Evolutionary conservation across 1,140 invertebrate species (phyloP), one percentile per base, ranked within the genome.

Genomic region (Pomacea maculata): DNA sequence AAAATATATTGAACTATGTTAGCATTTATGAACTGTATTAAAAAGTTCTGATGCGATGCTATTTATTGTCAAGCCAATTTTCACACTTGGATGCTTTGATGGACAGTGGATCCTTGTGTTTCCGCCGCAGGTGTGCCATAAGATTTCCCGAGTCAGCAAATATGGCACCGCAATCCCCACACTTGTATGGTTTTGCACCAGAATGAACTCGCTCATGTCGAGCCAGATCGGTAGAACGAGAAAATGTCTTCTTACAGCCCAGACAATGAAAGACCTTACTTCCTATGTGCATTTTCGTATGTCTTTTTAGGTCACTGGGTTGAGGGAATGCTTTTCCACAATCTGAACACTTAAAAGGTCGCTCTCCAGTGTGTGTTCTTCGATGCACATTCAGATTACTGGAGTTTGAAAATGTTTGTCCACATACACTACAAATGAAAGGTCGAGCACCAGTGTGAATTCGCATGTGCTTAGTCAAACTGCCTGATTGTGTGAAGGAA

Each of bases 401-500:
- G 21, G 45, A 83, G 11, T 87, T 83, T 80, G 87, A 88, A 85
- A 92, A 91, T 10, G 88, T 85, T 80, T 91, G 90, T 34, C 84
- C 88, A 82, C 91, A 91, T 54, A 83, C 81, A 25, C 75, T 71
- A 83, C 91, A 91, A 11, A 86, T 84, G 80, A 87, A 92, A 11
- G 91, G 91, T 83, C 90, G 91, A 63, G 89, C 89, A 61, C 88
- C 90, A 29, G 89, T 91, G 76, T 92, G 91, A 12, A 94, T 95
- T 88, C 95, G 94, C 83, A 95, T 92, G 93, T 87, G 95, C 94
- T 90, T 94, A 7, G 19, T 25, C 93, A 93, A 94, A 89, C 96
- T 96, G 87, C 96, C 96, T 88, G 96, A 96, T 57, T 96, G 93
- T 73, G 96, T 96, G 90, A 98, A 97, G 89, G 65, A 68, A 68